These are phyloP conservation scores for Hydrotaea cyrtoneurina DNA, from an alignment of 2,888 invertebrate genomes.

Conservation along the genomic window DNA sequence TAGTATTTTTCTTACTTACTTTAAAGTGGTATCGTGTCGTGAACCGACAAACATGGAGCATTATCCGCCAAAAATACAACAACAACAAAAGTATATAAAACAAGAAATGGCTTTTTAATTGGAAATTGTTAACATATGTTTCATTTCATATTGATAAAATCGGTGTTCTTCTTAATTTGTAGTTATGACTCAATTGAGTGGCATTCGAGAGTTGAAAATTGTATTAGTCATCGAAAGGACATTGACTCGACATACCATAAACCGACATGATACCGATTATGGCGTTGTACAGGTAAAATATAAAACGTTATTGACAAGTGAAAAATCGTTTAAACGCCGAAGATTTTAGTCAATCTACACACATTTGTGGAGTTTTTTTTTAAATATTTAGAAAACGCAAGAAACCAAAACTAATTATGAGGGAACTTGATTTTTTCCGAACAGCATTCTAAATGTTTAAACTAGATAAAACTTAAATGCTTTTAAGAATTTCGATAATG, in stretches of 20 bases:
- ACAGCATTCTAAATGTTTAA: too few species aligned
- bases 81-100: not conserved
- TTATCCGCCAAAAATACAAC: not conserved
- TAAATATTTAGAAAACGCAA: too few species aligned
- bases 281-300: too few species aligned
- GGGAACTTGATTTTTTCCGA: too few species aligned
- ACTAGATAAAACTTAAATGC: too few species aligned
- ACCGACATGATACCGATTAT: too few species aligned
- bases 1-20: not conserved
- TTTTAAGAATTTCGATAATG: too few species aligned
- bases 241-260: not conserved
- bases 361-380: too few species aligned
- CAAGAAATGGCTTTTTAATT: not conserved
- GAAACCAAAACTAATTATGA: too few species aligned
- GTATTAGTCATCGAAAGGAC: not conserved
- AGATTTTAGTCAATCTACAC: too few species aligned
- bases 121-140: constrained; percentile 13
- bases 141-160: constrained; percentile 1
- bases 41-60: not conserved
- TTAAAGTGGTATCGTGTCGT: not conserved
- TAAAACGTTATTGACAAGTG: too few species aligned
- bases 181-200: not conserved
- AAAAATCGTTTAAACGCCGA: too few species aligned
- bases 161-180: constrained; percentile 2
- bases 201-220: not conserved